These are phyloP conservation scores for Callimorpha dominula DNA, from an alignment of 2,888 invertebrate species.

Conservation along the genomic window DNA sequence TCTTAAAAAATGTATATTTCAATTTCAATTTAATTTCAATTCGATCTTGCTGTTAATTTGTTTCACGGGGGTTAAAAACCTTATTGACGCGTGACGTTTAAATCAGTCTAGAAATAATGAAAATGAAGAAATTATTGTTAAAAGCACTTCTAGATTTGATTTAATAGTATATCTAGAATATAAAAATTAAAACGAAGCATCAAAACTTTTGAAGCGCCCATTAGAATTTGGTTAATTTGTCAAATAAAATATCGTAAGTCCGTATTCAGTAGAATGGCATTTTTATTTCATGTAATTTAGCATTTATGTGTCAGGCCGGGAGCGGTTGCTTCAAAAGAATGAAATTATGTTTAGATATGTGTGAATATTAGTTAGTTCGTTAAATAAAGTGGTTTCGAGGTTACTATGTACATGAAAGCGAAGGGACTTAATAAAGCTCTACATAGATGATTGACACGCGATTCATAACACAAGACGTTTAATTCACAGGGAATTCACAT, in stretches of 20 bases:
- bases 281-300: constrained; percentile 19
- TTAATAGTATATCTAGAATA: too few relatives aligned
- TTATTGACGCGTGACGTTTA: neutral
- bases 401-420: neutral
- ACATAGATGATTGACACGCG: constrained; percentile 15
- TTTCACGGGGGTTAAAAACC: neutral
- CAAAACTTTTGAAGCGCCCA: neutral
- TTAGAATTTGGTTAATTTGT: neutral
- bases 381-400: constrained; percentile 18
- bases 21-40: too few relatives aligned
- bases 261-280: constrained; percentile 11
- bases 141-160: too few relatives aligned
- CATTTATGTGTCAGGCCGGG: constrained; percentile 25
- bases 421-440: constrained; percentile 4
- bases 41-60: too few relatives aligned
- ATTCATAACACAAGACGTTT: constrained; percentile 1
- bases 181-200: neutral
- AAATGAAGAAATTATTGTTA: neutral
- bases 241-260: neutral
- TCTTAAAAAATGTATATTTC: too few relatives aligned
- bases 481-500: constrained; percentile 21
- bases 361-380: constrained; percentile 24
- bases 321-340: constrained; percentile 10
- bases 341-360: constrained; percentile 20
- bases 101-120: neutral